phyloP scores from a whole-genome alignment of 2,113 vertebrate genomes.

The Cisticola juncidis region DNA sequence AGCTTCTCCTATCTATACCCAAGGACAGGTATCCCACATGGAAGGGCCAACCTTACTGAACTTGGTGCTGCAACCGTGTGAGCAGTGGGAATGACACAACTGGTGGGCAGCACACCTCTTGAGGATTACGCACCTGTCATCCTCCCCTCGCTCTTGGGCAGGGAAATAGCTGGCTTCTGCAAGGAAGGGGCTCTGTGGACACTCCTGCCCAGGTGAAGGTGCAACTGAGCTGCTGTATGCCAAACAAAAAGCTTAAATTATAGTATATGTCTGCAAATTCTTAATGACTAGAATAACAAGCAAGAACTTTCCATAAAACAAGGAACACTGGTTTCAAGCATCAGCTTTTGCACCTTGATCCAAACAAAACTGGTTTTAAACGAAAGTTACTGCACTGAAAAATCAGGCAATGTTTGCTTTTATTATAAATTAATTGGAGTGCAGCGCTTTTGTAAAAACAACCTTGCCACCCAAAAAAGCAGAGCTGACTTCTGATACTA shows the following conservation, averaged over 20 bases:
- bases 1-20: background rate
- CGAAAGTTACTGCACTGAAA: background rate
- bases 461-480: slow-evolving; percentile 19
- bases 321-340: background rate
- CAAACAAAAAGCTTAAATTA: background rate
- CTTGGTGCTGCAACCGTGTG: background rate
- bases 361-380: background rate
- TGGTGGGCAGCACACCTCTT: background rate
- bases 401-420: slow-evolving; percentile 12
- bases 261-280: background rate
- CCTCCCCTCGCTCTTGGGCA: fast-evolving
- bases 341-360: background rate
- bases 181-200: background rate
- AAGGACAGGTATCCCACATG: background rate
- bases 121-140: background rate
- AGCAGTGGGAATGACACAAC: background rate
- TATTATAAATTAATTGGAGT: slow-evolving; percentile 53
- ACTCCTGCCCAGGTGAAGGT: background rate
- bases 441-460: background rate
- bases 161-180: background rate
- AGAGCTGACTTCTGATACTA: slow-evolving; percentile 16
- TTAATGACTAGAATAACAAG: background rate
- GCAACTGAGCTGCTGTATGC: background rate
- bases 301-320: background rate
- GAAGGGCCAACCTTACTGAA: background rate